These are phyloP conservation scores for Chiloscyllium punctatum DNA, from an alignment of 2,797 vertebrate species.

Conservation along the genomic window DNA sequence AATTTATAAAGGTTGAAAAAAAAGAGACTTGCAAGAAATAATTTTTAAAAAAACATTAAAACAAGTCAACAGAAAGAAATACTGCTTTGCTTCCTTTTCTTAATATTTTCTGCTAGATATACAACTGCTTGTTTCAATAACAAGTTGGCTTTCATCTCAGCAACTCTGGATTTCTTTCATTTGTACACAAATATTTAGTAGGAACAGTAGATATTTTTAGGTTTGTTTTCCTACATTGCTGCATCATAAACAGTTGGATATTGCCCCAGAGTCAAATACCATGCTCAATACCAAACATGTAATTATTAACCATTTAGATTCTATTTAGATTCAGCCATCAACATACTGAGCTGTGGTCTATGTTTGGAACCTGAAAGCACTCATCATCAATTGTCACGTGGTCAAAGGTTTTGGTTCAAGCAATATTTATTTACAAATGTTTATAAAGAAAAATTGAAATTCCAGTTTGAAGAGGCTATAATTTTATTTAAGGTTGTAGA, in stretches of 20 bases:
- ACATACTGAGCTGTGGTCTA: neutral
- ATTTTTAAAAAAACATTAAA: neutral
- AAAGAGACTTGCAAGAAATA: neutral
- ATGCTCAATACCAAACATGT: neutral
- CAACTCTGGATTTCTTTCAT: neutral
- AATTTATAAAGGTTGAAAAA: neutral
- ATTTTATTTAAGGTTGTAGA: neutral
- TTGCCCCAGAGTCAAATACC: neutral
- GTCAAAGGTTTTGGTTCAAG: slow-evolving; percentile 18
- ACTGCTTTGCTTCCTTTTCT: neutral
- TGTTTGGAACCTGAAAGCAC: neutral
- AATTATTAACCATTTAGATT: slow-evolving; percentile 19
- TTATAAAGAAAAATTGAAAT: neutral
- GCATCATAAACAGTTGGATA: slow-evolving; percentile 3
- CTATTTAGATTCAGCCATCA: neutral
- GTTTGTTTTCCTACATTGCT: neutral
- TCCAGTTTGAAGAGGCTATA: neutral
- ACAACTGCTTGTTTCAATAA: neutral
- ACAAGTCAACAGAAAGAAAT: neutral
- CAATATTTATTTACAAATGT: slow-evolving; percentile 22
- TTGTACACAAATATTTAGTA: slow-evolving; percentile 2
- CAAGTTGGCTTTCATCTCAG: neutral
- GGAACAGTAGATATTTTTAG: slow-evolving; percentile 20
- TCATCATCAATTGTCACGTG: slow-evolving; percentile 7
- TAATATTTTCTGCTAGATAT: neutral